phyloP scores from a whole-genome alignment of 2,888 invertebrate species.

The Orgyia antiqua region DNA sequence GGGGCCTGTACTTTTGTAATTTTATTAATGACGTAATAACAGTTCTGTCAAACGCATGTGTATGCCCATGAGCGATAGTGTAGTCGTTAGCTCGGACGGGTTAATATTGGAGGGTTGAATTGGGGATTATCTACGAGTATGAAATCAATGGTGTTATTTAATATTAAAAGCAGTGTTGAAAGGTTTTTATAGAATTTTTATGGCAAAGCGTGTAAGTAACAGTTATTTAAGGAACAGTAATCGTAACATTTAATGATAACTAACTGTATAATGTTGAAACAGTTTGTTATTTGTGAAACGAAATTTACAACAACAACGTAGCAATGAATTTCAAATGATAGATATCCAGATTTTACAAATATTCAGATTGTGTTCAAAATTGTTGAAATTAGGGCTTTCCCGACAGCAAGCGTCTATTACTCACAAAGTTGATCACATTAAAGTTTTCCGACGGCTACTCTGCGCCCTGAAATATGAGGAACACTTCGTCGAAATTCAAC shows the following conservation, averaged over 20 bases:
- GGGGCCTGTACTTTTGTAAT: slow-evolving; percentile 74
- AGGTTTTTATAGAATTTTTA: slow-evolving; percentile 8
- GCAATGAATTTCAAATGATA: too few species aligned
- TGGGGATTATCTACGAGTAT: slow-evolving; percentile 64
- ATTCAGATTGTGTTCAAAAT: slow-evolving; percentile 39
- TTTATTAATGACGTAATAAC: slow-evolving; percentile 79
- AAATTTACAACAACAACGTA: too few species aligned
- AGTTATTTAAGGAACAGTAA: neutral
- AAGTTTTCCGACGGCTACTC: slow-evolving; percentile 40
- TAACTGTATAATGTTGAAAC: too few species aligned
- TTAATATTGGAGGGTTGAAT: slow-evolving; percentile 68
- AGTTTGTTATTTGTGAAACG: too few species aligned
- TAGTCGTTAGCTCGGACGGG: slow-evolving; percentile 71
- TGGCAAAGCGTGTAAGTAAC: neutral
- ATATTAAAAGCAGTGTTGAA: slow-evolving; percentile 31
- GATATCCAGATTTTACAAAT: too few species aligned
- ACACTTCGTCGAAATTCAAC: slow-evolving; percentile 32
- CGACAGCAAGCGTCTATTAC: slow-evolving; percentile 50
- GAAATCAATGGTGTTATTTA: slow-evolving; percentile 43
- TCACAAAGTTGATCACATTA: slow-evolving; percentile 54
- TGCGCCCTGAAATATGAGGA: slow-evolving; percentile 48
- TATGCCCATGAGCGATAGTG: slow-evolving; percentile 74
- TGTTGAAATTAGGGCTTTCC: slow-evolving; percentile 35
- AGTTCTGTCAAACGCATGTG: slow-evolving; percentile 75
- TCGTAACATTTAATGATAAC: too few species aligned